Percentiles rank a stretch among this genome's conserved stretches.
Evolutionary conservation across 2,113 vertebrate species (phyloP).

Genomic region (Ciconia boyciana): DNA sequence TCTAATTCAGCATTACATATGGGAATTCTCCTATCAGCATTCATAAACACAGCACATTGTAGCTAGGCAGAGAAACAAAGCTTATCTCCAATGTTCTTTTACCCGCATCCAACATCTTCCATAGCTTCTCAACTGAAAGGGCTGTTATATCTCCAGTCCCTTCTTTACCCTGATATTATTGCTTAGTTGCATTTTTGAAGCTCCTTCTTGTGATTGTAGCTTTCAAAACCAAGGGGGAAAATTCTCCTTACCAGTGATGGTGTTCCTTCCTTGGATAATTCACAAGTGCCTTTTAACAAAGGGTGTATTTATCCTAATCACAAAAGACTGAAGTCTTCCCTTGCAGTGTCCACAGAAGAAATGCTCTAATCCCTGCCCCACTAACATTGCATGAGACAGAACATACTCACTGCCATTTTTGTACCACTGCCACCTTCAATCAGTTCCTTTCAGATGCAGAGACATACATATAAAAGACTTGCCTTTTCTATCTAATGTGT

Average conservation of each 20-base stretch:
- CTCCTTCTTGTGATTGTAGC: neutral
- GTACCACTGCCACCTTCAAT: neutral
- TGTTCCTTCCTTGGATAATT: neutral
- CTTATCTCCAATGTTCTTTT: neutral
- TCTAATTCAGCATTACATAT: neutral
- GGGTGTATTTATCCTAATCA: neutral
- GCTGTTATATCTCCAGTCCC: neutral
- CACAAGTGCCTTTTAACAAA: neutral
- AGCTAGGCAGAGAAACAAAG: neutral
- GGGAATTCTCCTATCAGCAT: constrained; percentile 9
- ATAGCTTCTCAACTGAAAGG: neutral
- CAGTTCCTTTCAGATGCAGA: neutral
- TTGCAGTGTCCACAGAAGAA: neutral
- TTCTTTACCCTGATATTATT: neutral
- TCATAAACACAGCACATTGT: neutral
- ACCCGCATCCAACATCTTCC: neutral
- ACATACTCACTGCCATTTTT: neutral
- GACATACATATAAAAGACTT: neutral
- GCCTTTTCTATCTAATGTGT: neutral
- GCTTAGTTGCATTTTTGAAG: neutral
- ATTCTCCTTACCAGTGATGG: neutral
- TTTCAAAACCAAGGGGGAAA: neutral
- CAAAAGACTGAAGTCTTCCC: neutral
- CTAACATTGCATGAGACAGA: neutral
- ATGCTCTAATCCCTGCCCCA: neutral